Evolutionary conservation across 2,888 invertebrate genomes (phyloP).

Genomic region (Ochropleura leucogaster): DNA sequence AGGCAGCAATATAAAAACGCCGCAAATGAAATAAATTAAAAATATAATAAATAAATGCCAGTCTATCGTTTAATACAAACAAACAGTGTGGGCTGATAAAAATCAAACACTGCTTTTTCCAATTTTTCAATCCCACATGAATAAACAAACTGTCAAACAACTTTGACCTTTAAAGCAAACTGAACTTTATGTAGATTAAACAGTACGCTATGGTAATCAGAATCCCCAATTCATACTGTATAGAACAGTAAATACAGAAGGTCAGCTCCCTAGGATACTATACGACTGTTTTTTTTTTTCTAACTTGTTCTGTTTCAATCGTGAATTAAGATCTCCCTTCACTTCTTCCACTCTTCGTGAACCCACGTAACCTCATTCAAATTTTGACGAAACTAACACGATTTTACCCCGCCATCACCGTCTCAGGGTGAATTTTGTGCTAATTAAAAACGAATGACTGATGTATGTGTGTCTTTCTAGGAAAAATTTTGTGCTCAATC

Average conservation of each 20-base stretch:
- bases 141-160: slow-evolving; percentile 12
- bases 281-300: too few species aligned
- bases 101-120: slow-evolving; percentile 6
- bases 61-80: background rate
- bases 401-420: too few species aligned
- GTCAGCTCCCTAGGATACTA: too few species aligned
- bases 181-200: slow-evolving; percentile 41
- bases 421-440: too few species aligned
- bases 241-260: background rate
- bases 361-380: too few species aligned
- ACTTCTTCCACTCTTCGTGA: too few species aligned
- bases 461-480: background rate
- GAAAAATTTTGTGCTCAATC: too few species aligned
- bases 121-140: slow-evolving; percentile 26
- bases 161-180: slow-evolving; percentile 14
- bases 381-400: too few species aligned
- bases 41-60: background rate
- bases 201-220: slow-evolving; percentile 46
- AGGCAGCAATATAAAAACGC: background rate
- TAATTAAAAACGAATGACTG: too few species aligned
- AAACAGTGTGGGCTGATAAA: slow-evolving; percentile 4
- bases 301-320: too few species aligned
- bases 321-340: too few species aligned
- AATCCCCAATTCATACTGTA: slow-evolving; percentile 31
- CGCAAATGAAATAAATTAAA: background rate